Evolutionary conservation across 92 coral and sea anemone genomes (phyloP), one percentile per base, ranked within the genome.

Genomic region (Phenganax marumi): DNA sequence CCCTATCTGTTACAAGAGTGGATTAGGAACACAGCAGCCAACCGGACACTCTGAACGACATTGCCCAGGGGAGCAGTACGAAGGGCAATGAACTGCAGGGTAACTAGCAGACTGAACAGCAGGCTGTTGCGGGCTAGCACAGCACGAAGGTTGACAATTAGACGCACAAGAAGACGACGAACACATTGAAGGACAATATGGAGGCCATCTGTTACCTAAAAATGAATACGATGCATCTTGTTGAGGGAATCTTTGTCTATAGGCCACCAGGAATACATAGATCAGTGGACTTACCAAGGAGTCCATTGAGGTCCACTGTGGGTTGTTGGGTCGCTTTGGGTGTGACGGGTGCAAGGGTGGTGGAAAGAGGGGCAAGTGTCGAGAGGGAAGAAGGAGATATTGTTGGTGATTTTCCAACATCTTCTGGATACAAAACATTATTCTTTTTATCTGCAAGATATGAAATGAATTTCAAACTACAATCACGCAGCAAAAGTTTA

Each of bases 21-120:
- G 58, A 16, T 77, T 77, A 0, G 81, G 70, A 47, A 19, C 13
- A 48, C 81, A 77, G 39, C 81, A 77, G 16, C 51, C 51, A 10
- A 39, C 19, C 10, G 21, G 81, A 55, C 81, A 77, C 50, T 55
- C 39, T 12, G 81, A 77, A 23, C 81, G 81, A 60, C 81, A 77
- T 26, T 57, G 43, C 7, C 68, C 68, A 14, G 81, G 70, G 25
- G 69, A 25, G 70, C 81, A 77, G 69, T 53, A 51, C 13, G 65
- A 23, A 2, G 65, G 65, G 12, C 80, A 51, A 12, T 11, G 68
- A 21, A 24, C 52, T 76, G 50, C 2, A 8, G 79, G 64, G 63
- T 8, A 74, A 12, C 79, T 16, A 13, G 64, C 61, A 23, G 60
- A 24, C 26, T 63, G 70, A 10, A 18, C 25, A 18, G 9, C 62